Evolutionary conservation across 1,140 invertebrate genomes (phyloP), one percentile per base, ranked within the genome.

Genomic region (Tetraneura akinire): DNA sequence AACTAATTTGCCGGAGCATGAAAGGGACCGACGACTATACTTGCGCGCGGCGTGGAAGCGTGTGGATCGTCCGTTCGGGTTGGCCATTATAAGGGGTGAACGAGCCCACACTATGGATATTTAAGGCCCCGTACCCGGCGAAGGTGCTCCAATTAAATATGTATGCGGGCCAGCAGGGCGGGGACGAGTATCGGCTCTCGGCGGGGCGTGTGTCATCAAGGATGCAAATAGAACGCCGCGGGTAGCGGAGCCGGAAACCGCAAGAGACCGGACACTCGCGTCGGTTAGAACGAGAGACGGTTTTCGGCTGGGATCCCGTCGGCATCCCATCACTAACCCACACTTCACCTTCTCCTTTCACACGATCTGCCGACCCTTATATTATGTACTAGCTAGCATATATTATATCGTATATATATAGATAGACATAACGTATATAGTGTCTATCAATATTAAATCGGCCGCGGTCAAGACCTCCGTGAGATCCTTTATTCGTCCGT

Each of bases 141-240:
- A 55, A 76, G 53, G 73, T 76, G 73, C 53, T 32, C 26, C 45
- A 60, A 60, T 76, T 60, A 76, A 76, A 60, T 76, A 76, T 76
- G 73, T 49, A 76, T 45, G 45, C n/a, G 37, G 53, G n/a, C 73
- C 32, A 8, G 32, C 32, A 37, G 32, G n/a, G n/a, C 8, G 8
- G 32, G 3, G 8, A 42, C 32, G 53, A 4, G 13, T 76, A 23
- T 14, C 13, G 45, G 23, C 23, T 21, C n/a, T 16, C 37, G 64
- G 11, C 10, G 32, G 21, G 13, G 37, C 23, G 51, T 23, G 47
- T 74, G 73, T 76, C 73, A 76, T 76, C 73, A 76, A 60, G 53
- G 73, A 76, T 76, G 73, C 73, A 76, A 76, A 76, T 60, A 60
- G 73, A 76, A 76, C 57, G n/a, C n/a, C n/a, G n/a, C 73, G 73